Evolutionary conservation across 2,888 invertebrate genomes (phyloP), one percentile per base, ranked within the genome.

Genomic region (Mythimna lalbum): DNA sequence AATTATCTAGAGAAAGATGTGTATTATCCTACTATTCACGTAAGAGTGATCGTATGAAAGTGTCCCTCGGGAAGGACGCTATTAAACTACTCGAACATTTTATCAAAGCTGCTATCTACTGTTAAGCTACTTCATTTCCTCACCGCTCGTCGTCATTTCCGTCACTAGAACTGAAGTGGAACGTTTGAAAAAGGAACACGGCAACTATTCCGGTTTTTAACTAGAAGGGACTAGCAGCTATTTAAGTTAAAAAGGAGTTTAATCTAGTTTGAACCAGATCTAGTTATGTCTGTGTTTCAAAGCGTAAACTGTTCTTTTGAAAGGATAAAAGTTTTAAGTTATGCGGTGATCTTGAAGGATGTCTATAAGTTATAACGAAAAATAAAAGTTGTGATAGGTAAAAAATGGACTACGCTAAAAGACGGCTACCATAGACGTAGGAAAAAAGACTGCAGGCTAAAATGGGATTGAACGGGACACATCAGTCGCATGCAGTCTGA

Each of bases 61-160:
- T 14, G 4, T 39, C 14, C 39, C 0, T 12, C 39, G 4, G 14
- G 39, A 39, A 39, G 14, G 39, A 39, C 14, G 14, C 12, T 14
- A 12, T 39, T 39, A 39, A 43, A 56, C n/a, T 55, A 52, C 60
- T 66, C 31, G 9, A 59, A 43, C 17, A 53, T 63, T 65, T 63
- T 52, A 61, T 69, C 43, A 56, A 43, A 61, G 39, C 31, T 19
- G 21, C 49, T 47, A 21, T 17, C 9, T 27, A 59, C 39, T 47
- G 61, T 78, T 76, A 73, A 69, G 60, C 47, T 70, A 71, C 75
- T 78, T 82, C 69, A 81, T 87, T 87, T 86, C 80, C 84, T 4
- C 53, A 49, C n/a, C 53, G 21, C 67, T 68, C 60, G 65, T 67
- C 76, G 69, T 84, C 77, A 85, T 86, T 82, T 86, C 85, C 87